Evolutionary conservation across 2,113 vertebrate species (phyloP).

Genomic region (Tympanuchus pallidicinctus): DNA sequence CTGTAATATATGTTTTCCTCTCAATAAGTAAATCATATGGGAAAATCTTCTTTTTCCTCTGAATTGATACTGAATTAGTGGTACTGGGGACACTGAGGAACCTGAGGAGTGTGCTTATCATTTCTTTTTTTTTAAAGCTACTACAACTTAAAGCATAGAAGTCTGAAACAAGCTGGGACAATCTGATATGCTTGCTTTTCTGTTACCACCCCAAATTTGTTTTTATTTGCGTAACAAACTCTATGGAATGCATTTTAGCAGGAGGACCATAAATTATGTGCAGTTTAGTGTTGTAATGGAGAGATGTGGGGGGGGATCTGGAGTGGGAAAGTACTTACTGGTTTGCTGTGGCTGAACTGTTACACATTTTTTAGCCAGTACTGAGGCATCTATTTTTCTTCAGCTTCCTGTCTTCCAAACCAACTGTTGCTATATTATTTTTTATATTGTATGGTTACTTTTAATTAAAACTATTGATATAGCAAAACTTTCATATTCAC

Average conservation of each 20-base stretch:
- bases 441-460: background rate
- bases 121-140: background rate
- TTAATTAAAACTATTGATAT: background rate
- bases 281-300: rapidly evolving
- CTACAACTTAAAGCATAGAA: background rate
- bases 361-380: background rate
- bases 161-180: background rate
- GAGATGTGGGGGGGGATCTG: background rate
- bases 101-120: background rate
- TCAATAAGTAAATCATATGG: background rate
- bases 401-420: background rate
- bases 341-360: background rate
- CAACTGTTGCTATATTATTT: background rate
- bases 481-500: background rate
- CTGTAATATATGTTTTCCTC: background rate
- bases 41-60: background rate
- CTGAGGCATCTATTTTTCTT: background rate
- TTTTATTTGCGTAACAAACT: background rate
- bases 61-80: background rate
- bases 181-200: constrained; percentile 21
- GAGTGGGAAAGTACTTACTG: background rate
- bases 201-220: background rate
- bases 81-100: background rate
- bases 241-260: background rate
- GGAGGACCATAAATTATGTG: background rate